A percentile compares a stretch with the other conserved stretches of the same genome.
Conservation (phyloP, 2,113 vertebrate species). For the Sinocyclocheilus anshuiensis region DNA sequence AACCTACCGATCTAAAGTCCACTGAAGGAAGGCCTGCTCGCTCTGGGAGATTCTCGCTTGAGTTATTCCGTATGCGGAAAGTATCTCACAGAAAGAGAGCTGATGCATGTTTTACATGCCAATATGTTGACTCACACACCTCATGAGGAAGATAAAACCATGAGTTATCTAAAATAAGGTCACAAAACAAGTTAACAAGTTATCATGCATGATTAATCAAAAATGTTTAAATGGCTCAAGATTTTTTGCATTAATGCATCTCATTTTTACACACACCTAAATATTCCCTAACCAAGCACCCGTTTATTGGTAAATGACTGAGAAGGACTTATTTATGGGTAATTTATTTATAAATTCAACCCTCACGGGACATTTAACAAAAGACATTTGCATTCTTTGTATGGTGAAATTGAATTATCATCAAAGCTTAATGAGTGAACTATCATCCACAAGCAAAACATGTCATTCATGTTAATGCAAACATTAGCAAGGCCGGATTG, state of each 20-base stretch:
- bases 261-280: background rate
- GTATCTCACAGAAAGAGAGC: background rate
- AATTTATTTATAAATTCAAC: background rate
- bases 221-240: background rate
- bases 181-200: background rate
- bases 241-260: background rate
- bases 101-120: background rate
- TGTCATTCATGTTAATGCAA: background rate
- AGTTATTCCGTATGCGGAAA: background rate
- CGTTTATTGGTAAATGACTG: background rate
- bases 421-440: background rate
- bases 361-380: background rate
- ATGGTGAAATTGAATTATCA: background rate
- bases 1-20: slow-evolving; percentile 3
- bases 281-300: background rate
- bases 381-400: background rate
- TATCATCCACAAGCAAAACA: background rate
- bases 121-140: background rate
- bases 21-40: background rate
- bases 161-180: background rate
- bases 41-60: background rate
- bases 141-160: background rate
- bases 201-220: background rate
- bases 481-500: background rate
- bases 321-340: background rate